phyloP scores from a whole-genome alignment of 1,140 invertebrate genomes.

The Olivierus martensii region DNA sequence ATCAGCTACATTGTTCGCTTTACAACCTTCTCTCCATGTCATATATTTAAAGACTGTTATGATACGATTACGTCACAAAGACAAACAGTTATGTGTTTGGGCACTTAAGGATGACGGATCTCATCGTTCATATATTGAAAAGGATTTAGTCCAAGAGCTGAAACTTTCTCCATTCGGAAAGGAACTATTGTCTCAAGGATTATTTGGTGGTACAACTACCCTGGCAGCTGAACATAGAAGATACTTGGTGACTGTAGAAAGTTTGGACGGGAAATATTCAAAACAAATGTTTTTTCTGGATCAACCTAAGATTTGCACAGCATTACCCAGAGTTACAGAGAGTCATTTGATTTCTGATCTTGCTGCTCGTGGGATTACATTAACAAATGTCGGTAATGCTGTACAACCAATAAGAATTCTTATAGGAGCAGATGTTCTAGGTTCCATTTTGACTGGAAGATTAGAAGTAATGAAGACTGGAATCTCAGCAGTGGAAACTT shows the following conservation, averaged over 20 bases:
- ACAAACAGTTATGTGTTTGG: neutral
- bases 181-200: conserved; percentile 5
- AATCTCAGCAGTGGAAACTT: neutral
- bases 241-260: neutral
- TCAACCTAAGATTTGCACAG: conserved; percentile 6
- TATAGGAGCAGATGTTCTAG: conserved; percentile 6
- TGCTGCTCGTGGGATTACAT: neutral
- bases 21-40: no score
- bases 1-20: no score
- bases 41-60: no score
- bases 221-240: conserved; percentile 1
- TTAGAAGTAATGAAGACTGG: neutral
- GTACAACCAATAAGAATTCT: conserved; percentile 1
- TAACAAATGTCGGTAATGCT: conserved; percentile 2
- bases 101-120: conserved; percentile 5
- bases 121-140: conserved; percentile 1
- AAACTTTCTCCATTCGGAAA: neutral
- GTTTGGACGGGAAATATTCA: conserved; percentile 2
- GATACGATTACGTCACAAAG: neutral
- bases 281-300: neutral
- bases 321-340: neutral
- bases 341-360: neutral
- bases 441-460: conserved; percentile 4
- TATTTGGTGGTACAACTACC: conserved; percentile 3
- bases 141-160: neutral